phyloP scores from a whole-genome alignment of 2,113 vertebrate genomes.

The Odobenus rosmarus region DNA sequence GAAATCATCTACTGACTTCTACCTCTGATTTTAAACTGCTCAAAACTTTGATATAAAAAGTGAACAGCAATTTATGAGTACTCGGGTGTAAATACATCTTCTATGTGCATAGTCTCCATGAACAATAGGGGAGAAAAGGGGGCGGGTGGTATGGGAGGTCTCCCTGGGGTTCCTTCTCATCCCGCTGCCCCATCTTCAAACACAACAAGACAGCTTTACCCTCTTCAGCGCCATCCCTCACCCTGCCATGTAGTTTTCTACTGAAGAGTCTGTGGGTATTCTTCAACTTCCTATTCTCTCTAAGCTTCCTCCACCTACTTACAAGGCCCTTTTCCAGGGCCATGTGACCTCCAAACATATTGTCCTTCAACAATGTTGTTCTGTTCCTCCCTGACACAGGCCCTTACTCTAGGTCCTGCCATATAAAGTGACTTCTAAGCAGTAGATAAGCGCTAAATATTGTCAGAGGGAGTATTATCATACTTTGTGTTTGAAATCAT shows the following conservation, averaged over 20 bases:
- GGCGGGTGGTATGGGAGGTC: fast-evolving
- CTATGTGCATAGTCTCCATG: no score
- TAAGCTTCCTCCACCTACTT: neutral
- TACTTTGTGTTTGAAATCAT: constrained; percentile 64
- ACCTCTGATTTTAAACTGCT: neutral
- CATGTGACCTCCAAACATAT: neutral
- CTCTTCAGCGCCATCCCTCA: neutral
- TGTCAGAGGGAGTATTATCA: constrained; percentile 37
- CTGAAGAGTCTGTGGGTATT: neutral
- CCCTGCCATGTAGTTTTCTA: neutral
- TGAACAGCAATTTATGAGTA: neutral
- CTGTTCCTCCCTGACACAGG: neutral
- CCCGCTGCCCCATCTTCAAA: neutral
- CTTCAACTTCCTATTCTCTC: neutral
- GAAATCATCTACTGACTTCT: neutral
- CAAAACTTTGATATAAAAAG: neutral
- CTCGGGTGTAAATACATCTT: neutral
- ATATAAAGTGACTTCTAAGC: constrained; percentile 35
- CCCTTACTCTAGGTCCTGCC: neutral
- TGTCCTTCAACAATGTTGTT: neutral
- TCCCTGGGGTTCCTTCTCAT: neutral
- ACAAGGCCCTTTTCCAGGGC: neutral
- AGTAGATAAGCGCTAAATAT: constrained; percentile 45
- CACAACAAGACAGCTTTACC: neutral
- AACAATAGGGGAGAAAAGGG: neutral